Evolutionary conservation across 2,888 invertebrate genomes (phyloP).

Genomic region (Neoaliturus tenellus): DNA sequence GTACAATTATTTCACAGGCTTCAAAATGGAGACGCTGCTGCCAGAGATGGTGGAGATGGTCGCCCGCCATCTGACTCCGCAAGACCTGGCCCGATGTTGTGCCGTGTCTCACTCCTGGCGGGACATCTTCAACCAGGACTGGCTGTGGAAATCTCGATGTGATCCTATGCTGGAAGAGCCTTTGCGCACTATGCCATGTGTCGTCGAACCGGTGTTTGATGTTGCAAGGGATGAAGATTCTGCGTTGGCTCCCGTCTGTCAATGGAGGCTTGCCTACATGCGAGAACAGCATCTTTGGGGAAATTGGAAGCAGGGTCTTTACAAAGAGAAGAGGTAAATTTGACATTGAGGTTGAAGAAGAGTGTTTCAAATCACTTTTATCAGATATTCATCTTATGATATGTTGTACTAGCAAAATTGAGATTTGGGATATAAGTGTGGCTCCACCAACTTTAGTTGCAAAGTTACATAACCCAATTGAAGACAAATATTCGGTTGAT

Average conservation of each 20-base stretch:
- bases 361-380: neutral
- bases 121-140: neutral
- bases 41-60: neutral
- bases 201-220: neutral
- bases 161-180: neutral
- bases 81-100: neutral
- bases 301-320: neutral
- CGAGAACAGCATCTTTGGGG: neutral
- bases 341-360: neutral
- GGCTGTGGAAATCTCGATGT: neutral
- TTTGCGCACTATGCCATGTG: neutral
- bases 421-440: neutral
- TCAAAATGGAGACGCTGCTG: neutral
- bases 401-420: neutral
- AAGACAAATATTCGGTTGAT: neutral
- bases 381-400: neutral
- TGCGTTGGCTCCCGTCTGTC: neutral
- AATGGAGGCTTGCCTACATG: neutral
- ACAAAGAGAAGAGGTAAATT: neutral
- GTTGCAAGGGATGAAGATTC: neutral
- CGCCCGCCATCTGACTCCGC: neutral
- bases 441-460: neutral
- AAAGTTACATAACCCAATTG: neutral
- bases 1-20: too few species aligned
- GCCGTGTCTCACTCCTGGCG: neutral